phyloP scores from a whole-genome alignment of 2,113 vertebrate genomes.

The Phocoena phocoena region DNA sequence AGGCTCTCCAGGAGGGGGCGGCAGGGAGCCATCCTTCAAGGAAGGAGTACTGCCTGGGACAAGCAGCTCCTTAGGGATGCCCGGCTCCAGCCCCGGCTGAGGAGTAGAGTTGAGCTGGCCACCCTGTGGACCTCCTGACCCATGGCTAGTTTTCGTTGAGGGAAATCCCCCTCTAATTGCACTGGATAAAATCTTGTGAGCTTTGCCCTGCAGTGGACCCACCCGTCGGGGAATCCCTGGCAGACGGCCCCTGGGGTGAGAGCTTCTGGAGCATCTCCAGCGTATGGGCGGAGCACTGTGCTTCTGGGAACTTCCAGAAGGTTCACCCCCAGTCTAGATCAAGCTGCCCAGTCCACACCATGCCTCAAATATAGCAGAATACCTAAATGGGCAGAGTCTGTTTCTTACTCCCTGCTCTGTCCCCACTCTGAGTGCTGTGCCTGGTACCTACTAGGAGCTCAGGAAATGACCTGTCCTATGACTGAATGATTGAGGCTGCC shows the following conservation, averaged over 20 bases:
- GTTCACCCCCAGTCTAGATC: neutral
- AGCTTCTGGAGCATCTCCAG: neutral
- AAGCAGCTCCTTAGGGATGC: neutral
- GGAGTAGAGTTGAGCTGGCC: neutral
- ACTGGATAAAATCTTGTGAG: neutral
- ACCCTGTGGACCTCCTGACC: neutral
- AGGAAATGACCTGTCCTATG: neutral
- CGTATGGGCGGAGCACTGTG: neutral
- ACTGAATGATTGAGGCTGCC: neutral
- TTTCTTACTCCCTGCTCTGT: rapidly evolving
- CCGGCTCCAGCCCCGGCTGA: neutral
- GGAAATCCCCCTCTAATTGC: neutral
- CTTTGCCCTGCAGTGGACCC: neutral
- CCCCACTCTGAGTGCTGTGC: neutral
- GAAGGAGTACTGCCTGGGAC: neutral
- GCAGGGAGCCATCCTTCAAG: neutral
- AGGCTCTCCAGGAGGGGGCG: slow-evolving; percentile 68
- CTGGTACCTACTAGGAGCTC: neutral
- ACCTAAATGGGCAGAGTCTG: neutral
- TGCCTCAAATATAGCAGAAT: neutral
- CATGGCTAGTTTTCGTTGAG: neutral
- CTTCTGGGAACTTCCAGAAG: neutral
- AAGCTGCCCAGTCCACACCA: neutral
- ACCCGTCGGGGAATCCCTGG: neutral
- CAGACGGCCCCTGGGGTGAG: neutral